phyloP scores from a whole-genome alignment of 2,797 vertebrate genomes.

The Holocentrus rufus region DNA sequence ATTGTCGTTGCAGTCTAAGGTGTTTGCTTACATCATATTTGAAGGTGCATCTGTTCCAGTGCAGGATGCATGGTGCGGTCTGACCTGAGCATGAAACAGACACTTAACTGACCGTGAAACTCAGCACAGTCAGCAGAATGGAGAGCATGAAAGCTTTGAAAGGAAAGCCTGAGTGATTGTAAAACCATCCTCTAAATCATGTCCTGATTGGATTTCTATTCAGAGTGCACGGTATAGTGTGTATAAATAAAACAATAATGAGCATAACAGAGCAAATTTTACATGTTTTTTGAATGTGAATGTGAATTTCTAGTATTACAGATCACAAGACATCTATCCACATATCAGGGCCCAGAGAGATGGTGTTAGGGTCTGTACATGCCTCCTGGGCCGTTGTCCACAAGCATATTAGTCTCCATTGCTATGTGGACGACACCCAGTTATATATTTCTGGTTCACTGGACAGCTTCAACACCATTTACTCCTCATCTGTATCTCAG shows the following conservation, averaged over 20 bases:
- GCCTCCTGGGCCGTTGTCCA: too few relatives aligned
- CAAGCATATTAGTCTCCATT: too few relatives aligned
- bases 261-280: too few relatives aligned
- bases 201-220: not conserved
- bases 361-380: too few relatives aligned
- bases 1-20: conserved; percentile 8
- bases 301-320: not conserved
- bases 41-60: not conserved
- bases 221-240: not conserved
- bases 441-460: too few relatives aligned
- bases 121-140: conserved; percentile 27
- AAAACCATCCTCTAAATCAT: not conserved
- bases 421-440: too few relatives aligned
- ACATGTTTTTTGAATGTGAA: not conserved
- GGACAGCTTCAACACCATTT: too few relatives aligned
- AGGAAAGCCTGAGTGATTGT: not conserved
- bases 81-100: conserved; percentile 33
- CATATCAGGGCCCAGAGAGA: not conserved
- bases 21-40: conserved; percentile 6
- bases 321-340: not conserved
- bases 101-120: conserved; percentile 27
- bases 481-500: too few relatives aligned
- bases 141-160: conserved; percentile 25
- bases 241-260: not conserved
- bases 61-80: conserved; percentile 9